Conservation (phyloP, 2,888 invertebrate genomes). For the Chrysomela aeneicollis region DNA sequence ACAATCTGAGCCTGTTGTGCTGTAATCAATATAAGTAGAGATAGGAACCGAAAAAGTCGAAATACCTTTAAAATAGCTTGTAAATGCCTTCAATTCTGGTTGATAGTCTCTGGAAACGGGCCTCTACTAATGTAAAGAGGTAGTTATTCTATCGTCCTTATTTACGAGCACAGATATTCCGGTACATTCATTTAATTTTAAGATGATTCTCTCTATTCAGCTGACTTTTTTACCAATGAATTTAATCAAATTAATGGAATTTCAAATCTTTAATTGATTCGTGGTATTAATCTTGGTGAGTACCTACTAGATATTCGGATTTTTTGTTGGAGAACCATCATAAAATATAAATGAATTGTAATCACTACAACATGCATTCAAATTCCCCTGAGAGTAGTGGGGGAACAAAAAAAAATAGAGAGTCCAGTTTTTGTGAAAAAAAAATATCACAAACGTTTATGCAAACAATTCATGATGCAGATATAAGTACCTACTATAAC, state of each 20-base stretch:
- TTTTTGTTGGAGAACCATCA: too few species aligned
- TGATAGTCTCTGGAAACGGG: constrained; percentile 32
- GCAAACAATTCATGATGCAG: too few species aligned
- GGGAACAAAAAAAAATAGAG: too few species aligned
- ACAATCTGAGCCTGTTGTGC: constrained; percentile 42
- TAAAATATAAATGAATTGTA: too few species aligned
- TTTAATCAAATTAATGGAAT: background rate
- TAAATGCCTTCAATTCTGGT: constrained; percentile 38
- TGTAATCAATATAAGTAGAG: constrained; percentile 44
- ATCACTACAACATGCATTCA: too few species aligned
- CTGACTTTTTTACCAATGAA: constrained; percentile 22
- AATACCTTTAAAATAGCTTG: constrained; percentile 44
- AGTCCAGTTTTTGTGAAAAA: too few species aligned
- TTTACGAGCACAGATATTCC: constrained; percentile 41
- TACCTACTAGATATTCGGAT: background rate
- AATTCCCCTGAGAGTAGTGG: too few species aligned
- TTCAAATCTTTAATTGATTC: background rate
- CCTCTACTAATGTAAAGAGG: constrained; percentile 33
- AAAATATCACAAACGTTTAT: too few species aligned
- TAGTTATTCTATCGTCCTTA: constrained; percentile 37
- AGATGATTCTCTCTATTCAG: constrained; percentile 27
- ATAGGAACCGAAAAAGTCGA: constrained; percentile 37
- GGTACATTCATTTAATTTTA: constrained; percentile 43
- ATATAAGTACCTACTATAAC: too few species aligned
- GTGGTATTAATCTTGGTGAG: background rate